A percentile compares a stretch with the other conserved stretches of the same genome.
Evolutionary conservation across 2,113 vertebrate genomes (phyloP).

Genomic region (Cochlearius cochlearius): DNA sequence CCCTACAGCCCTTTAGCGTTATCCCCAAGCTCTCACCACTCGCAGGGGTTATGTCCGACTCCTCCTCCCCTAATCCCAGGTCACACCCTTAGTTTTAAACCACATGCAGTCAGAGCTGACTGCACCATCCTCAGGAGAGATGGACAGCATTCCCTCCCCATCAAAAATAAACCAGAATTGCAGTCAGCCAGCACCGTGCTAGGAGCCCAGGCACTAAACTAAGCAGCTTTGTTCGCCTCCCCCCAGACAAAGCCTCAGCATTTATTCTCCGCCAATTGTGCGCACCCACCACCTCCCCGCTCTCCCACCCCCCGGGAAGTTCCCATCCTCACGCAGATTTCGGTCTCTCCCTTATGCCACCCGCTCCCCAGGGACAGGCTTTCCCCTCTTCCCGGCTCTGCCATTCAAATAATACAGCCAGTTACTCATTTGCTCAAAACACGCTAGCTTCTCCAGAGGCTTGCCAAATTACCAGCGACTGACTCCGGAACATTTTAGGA

Average conservation of each 20-base stretch:
- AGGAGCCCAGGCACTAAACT: not conserved
- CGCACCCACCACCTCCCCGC: not conserved
- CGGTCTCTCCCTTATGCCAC: not conserved
- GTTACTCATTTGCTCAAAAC: not conserved
- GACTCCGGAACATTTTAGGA: not conserved
- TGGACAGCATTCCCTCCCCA: not conserved
- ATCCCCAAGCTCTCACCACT: not conserved
- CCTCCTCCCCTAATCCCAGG: not conserved
- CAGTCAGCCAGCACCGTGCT: not conserved
- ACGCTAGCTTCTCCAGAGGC: not conserved
- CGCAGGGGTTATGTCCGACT: accelerated
- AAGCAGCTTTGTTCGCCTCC: constrained; percentile 2
- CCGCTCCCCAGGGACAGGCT: not conserved
- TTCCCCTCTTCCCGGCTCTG: not conserved
- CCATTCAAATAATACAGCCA: not conserved
- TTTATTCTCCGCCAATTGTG: not conserved
- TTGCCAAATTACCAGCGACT: not conserved
- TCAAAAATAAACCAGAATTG: not conserved
- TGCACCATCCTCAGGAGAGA: not conserved
- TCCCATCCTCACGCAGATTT: not conserved
- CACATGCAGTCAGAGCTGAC: not conserved
- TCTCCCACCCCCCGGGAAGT: not conserved
- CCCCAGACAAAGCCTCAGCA: constrained; percentile 41
- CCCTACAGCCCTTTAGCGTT: not conserved
- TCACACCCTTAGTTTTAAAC: not conserved